Base-by-base conservation (phyloP, 2,888 invertebrate genomes). In the Chaitophorus viminalis region DNA sequence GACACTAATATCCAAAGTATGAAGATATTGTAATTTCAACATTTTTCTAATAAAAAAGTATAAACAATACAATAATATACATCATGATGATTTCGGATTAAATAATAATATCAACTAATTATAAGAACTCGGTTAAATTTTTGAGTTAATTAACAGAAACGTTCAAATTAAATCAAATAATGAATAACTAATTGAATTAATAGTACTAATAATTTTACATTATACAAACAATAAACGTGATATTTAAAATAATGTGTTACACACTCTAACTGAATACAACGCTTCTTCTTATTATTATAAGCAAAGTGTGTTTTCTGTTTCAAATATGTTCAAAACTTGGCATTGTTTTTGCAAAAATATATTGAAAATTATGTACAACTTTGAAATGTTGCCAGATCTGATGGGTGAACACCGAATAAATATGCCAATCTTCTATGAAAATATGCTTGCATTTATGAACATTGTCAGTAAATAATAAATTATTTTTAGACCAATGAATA, bases 401-500 rank as follows among this genome's bases (percentile, higher is more conserved):
- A 81, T 65, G 81, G 75, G 74, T 60, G 39, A 72, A 31, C 60
- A 39, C 74, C 17, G 33, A 86, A 72, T 54, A 87, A 36, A 87
- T 79, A 87, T 79, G 87, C 87, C 87, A 81, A 81, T 81, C 70
- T 18, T 29, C 70, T 21, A 65, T 31, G 60, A 79, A 87, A 75
- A 81, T 74, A 46, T 70, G n/a, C 52, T 39, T 79, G 31, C 79
- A 74, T 79, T 79, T 72, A 31, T n/a, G 79, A 60, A 81, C 79
- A 74, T 79, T 39, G 81, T 79, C 65, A 17, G 39, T 79, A 60
- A 33, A 75, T 31, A 74, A 87, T 39, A 75, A 74, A 87, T 74
- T 87, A 87, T 87, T 74, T 87, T 87, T 87, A 87, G 87, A 87
- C 74, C 54, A 25, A 72, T 60, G 25, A 75, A 75, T 29, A 87